Percentiles rank a stretch among this genome's conserved stretches.
phyloP scores from a whole-genome alignment of 2,888 invertebrate species.

The Drosophila nr. perissopoda region DNA sequence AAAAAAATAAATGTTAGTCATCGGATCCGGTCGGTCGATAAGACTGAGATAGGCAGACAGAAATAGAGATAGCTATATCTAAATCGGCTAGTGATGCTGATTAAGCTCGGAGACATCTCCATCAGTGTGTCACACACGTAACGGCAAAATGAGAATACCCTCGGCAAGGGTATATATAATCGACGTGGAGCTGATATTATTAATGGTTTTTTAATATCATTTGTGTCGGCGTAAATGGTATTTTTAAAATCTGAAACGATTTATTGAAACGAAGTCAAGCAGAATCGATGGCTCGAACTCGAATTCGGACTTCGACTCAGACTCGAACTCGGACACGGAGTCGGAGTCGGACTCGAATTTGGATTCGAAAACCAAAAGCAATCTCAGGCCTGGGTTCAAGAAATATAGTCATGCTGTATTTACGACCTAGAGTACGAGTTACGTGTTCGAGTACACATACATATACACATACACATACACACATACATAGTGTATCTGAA shows the following conservation, averaged over 20 bases:
- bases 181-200: slow-evolving; percentile 67
- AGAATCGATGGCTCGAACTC: slow-evolving; percentile 34
- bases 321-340: background rate
- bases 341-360: background rate
- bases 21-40: background rate
- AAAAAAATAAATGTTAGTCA: background rate
- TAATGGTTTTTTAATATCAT: slow-evolving; percentile 81
- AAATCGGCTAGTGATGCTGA: background rate
- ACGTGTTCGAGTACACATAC: background rate
- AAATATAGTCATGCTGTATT: slow-evolving; percentile 31
- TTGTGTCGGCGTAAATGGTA: slow-evolving; percentile 76
- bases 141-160: background rate
- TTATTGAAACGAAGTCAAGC: slow-evolving; percentile 80
- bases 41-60: background rate
- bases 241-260: slow-evolving; percentile 74
- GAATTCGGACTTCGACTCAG: slow-evolving; percentile 3
- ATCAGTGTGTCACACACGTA: background rate
- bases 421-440: background rate
- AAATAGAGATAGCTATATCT: background rate
- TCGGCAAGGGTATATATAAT: slow-evolving; percentile 40
- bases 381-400: slow-evolving; percentile 17
- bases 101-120: background rate
- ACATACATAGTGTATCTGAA: background rate
- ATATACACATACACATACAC: background rate
- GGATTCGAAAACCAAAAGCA: background rate